Base-by-base conservation (phyloP, 2,888 invertebrate genomes). In the Myopa tessellatipennis region DNA sequence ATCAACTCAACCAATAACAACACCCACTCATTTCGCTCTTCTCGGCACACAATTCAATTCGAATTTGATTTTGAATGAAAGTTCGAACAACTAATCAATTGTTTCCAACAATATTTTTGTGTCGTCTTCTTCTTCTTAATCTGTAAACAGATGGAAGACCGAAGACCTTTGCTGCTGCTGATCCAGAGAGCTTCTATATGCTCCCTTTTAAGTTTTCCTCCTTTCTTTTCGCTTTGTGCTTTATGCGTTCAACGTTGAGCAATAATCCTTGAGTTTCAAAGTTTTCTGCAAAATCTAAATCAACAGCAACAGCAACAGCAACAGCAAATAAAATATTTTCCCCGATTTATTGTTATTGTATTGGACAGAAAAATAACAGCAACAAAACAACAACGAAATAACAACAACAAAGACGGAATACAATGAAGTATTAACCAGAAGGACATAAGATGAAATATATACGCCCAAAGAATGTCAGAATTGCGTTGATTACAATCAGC, bases 51-150 rank as follows among this genome's bases (percentile, higher is more conserved):
- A 72, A 72, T 70, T 60, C 61, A 38, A 61, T 55, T 74, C 72
- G 38, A 69, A 65, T 76, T 69, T 18, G 65, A 74, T 74, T 77
- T 76, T 78, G 45, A 77, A 77, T 79, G 76, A 76, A 79, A 82
- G 80, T 80, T 81, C 86, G 83, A 84, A 86, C 87, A 85, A 86
- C 87, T 85, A 86, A 87, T 87, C 86, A 87, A 86, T 86, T 87
- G 85, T 87, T 85, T 84, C 67, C 26, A 26, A 12, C 34, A 38
- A 63, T 26, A 63, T 18, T 26, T 63, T 63, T 26, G 50, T 63
- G 63, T 63, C 4, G 18, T 63, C 14, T 26, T 63, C 12, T 63
- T 63, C 55, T 55, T 55, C 55, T 16, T 55, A 0, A 4, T 10
- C 55, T 55, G 63, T 26, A 18, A 26, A 18, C 36, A 10, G 34